Base-by-base conservation (phyloP, 2,888 invertebrate genomes). In the Myopa testacea region DNA sequence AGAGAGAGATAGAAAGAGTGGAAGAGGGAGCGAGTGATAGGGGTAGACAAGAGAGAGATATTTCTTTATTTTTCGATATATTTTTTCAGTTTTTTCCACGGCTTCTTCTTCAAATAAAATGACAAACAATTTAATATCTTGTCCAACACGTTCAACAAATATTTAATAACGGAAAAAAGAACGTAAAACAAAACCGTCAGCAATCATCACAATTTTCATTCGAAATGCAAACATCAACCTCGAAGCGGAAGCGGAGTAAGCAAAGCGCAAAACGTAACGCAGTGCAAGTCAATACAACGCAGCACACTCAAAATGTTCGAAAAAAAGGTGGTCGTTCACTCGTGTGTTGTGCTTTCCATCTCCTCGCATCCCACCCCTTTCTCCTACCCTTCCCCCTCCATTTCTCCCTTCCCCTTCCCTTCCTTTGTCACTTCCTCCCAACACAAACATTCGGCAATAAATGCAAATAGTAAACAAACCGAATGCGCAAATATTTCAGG, bases 131-230 rank as follows among this genome's bases (percentile, higher is more conserved):
- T 55, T 55, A 55, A 55, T 65, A 38, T 16, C 38, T 4, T n/a
- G 38, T n/a, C 34, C 67, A 67, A n/a, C 70, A 70, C 70, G 70
- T 70, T 70, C 70, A 10, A 55, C 70, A 70, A 70, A 70, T 70
- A 70, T 70, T 70, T 50, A 16, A 34, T 8, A 16, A 34, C 7
- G 37, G 52, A 26, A 70, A 4, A 4, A 12, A 14, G 26, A 69
- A n/a, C 40, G 68, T 16, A 19, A 26, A 45, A 45, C 10, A 50
- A 50, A 50, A 12, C 19, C 6, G 1, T 26, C 26, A 26, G 2
- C 26, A 45, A 55, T 55, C 14, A 55, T 69, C 34, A 0, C 69
- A 68, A 68, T 14, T 34, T 45, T 45, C 69, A 50, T 55, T 12
- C 37, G 26, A 50, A 69, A 19, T 70, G 12, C 70, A 55, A 52